These are phyloP conservation scores for Tragelaphus oryx DNA, from an alignment of 2,797 vertebrate genomes.

Conservation along the genomic window DNA sequence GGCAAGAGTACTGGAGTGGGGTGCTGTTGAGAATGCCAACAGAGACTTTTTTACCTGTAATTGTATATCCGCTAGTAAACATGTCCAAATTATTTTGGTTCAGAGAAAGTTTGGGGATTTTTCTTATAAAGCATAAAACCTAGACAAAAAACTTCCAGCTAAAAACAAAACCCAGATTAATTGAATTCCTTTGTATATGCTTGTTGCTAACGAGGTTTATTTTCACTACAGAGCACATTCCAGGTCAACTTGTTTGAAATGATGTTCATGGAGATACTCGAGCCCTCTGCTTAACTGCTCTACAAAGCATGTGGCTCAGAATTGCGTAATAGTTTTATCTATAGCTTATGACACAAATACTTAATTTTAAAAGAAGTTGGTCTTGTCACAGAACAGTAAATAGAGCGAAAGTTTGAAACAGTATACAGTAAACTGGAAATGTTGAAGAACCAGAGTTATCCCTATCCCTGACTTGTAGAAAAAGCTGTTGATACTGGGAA, in stretches of 20 bases:
- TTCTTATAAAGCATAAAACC: conserved; percentile 20
- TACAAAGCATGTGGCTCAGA: conserved; percentile 7
- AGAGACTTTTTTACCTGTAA: background rate
- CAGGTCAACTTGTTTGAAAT: conserved; percentile 14
- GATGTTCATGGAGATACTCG: background rate
- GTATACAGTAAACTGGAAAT: background rate
- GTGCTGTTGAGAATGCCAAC: background rate
- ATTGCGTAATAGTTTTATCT: conserved; percentile 38
- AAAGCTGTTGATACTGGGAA: background rate
- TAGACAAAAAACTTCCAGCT: background rate
- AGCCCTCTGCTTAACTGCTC: conserved; percentile 24
- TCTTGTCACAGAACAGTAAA: background rate
- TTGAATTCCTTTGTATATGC: conserved; percentile 34
- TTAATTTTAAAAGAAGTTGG: background rate
- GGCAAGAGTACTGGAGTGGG: too few species aligned
- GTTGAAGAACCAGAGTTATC: background rate
- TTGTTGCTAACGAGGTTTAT: conserved; percentile 41
- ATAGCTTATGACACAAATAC: conserved; percentile 24
- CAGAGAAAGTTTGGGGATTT: background rate
- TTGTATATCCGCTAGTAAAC: background rate
- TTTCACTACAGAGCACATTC: conserved; percentile 20
- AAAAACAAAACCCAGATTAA: background rate
- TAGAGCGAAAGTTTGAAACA: background rate
- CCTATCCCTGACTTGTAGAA: background rate
- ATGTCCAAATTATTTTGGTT: background rate